Evolutionary conservation across 2,797 vertebrate species (phyloP).

Genomic region (Menidia menidia): DNA sequence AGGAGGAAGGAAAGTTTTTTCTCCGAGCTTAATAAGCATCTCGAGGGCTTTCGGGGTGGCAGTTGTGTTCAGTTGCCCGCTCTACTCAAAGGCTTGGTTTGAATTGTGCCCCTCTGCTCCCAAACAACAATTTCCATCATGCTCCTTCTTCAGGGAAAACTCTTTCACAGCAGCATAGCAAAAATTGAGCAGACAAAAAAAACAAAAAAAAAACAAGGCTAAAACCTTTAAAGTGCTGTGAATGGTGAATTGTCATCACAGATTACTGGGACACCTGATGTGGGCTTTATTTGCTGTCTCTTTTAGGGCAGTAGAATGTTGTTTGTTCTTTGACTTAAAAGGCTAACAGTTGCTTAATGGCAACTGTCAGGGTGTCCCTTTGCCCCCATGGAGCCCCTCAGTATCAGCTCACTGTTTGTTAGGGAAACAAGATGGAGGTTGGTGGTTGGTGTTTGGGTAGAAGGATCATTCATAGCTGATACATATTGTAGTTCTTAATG

Average conservation of each 20-base stretch:
- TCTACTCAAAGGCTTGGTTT: conserved; percentile 16
- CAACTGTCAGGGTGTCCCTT: conserved; percentile 40
- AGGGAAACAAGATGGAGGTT: conserved; percentile 31
- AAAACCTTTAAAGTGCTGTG: conserved; percentile 33
- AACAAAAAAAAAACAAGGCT: conserved; percentile 39
- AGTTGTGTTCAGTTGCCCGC: conserved; percentile 30
- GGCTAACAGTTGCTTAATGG: conserved; percentile 57
- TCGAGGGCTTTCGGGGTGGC: conserved; percentile 32
- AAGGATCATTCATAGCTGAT: too few species aligned
- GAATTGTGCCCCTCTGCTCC: background rate
- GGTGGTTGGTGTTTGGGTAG: background rate
- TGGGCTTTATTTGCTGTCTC: conserved; percentile 57
- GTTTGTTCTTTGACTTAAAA: conserved; percentile 72
- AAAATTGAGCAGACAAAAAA: background rate
- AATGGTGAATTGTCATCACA: conserved; percentile 14
- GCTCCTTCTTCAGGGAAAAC: background rate
- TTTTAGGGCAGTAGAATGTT: conserved; percentile 54
- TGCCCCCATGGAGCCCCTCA: conserved; percentile 26
- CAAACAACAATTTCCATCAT: background rate
- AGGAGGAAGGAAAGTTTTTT: conserved; percentile 26
- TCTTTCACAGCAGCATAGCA: background rate
- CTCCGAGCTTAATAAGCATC: conserved; percentile 29
- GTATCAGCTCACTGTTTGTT: conserved; percentile 33
- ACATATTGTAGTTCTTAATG: too few species aligned
- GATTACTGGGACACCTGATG: conserved; percentile 41